Percentiles rank a stretch among this genome's conserved stretches.
Conservation (phyloP, 2,888 invertebrate genomes). For the Eupithecia subumbrata region DNA sequence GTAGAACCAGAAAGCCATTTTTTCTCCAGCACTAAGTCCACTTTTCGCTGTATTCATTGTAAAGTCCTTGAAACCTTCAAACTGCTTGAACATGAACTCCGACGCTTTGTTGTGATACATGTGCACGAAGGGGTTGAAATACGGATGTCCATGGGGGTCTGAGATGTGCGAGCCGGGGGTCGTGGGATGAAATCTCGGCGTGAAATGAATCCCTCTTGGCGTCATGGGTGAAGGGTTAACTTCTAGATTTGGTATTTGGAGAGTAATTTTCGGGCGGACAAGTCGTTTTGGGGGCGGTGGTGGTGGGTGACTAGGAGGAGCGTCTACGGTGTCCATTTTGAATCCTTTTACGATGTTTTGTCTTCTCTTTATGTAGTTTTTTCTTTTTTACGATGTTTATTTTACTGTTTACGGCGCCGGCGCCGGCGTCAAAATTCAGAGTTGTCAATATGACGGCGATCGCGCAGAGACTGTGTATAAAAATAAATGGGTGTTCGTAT, state of each 20-base stretch:
- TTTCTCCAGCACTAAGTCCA: conserved; percentile 93
- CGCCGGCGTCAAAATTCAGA: conserved; percentile 64
- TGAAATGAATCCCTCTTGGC: conserved; percentile 60
- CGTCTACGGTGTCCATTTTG: conserved; percentile 62
- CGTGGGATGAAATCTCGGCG: conserved; percentile 58
- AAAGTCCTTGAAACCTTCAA: conserved; percentile 90
- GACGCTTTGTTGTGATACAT: conserved; percentile 88
- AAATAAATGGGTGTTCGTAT: conserved; percentile 72
- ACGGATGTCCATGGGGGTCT: conserved; percentile 66
- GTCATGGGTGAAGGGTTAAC: conserved; percentile 49
- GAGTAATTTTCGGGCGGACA: conserved; percentile 76
- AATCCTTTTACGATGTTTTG: conserved; percentile 31
- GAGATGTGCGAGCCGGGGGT: conserved; percentile 70
- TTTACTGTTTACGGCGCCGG: conserved; percentile 44
- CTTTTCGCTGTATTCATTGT: conserved; percentile 89
- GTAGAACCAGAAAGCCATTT: conserved; percentile 91
- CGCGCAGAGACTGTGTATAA: conserved; percentile 66
- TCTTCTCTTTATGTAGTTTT: conserved; percentile 42
- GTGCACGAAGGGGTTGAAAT: conserved; percentile 71
- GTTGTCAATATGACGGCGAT: conserved; percentile 37
- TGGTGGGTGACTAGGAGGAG: conserved; percentile 68
- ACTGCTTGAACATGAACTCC: conserved; percentile 91
- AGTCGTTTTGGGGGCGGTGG: conserved; percentile 69
- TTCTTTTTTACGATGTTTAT: conserved; percentile 35
- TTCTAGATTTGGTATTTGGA: conserved; percentile 71